Evolutionary conservation across 2,888 invertebrate genomes (phyloP).

Genomic region (Drosophila differens): DNA sequence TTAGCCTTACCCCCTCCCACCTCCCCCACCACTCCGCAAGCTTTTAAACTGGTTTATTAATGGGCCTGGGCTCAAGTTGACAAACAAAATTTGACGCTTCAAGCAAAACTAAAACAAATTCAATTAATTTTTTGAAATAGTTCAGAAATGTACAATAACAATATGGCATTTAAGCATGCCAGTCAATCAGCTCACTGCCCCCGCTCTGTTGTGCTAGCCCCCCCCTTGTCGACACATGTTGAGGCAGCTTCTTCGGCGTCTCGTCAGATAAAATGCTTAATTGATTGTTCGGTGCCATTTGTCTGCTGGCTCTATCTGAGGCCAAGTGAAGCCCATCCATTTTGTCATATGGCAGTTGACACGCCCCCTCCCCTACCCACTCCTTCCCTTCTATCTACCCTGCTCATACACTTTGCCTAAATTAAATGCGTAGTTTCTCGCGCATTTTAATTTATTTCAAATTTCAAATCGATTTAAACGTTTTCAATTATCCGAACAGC

Average conservation of each 20-base stretch:
- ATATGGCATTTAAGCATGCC: constrained; percentile 13
- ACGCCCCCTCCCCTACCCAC: constrained; percentile 9
- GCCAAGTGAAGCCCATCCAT: constrained; percentile 57
- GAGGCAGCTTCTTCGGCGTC: constrained; percentile 35
- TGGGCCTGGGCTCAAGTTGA: constrained; percentile 59
- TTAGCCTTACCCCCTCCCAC: constrained; percentile 29
- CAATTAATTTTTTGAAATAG: constrained; percentile 70
- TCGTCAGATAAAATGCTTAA: constrained; percentile 64
- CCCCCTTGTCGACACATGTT: not conserved
- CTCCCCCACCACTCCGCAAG: constrained; percentile 3
- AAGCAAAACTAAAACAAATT: constrained; percentile 65
- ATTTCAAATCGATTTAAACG: constrained; percentile 67
- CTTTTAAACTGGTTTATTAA: constrained; percentile 66
- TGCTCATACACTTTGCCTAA: constrained; percentile 56
- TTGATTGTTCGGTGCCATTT: constrained; percentile 77
- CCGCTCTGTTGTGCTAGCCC: not conserved
- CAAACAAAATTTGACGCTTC: constrained; percentile 58
- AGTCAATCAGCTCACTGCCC: constrained; percentile 16
- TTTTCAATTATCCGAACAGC: constrained; percentile 70
- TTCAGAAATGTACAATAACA: constrained; percentile 50
- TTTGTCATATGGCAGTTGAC: constrained; percentile 52
- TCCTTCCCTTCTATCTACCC: not conserved
- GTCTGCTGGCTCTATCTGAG: constrained; percentile 52
- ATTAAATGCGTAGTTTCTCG: constrained; percentile 72
- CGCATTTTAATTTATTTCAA: constrained; percentile 68